Percentiles rank a stretch among this genome's conserved stretches.
These are phyloP conservation scores for Ichneumon xanthorius DNA, from an alignment of 2,888 invertebrate genomes.

Conservation along the genomic window DNA sequence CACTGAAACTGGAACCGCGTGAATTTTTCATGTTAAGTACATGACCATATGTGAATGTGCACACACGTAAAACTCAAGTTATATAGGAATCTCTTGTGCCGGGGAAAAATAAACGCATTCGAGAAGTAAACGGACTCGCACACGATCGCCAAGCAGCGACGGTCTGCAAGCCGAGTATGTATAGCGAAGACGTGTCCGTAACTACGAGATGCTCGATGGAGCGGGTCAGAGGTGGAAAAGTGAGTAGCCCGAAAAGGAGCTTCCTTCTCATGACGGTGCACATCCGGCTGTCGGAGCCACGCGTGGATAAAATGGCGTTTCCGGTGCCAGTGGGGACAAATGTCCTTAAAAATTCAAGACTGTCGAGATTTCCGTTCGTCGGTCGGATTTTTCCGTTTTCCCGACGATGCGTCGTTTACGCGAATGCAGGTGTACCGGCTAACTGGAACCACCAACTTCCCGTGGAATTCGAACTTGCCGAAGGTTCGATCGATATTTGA, in stretches of 20 bases:
- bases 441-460: not conserved
- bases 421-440: not conserved
- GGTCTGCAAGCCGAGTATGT: conserved; percentile 19
- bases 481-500: conserved; percentile 13
- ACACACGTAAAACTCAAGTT: not conserved
- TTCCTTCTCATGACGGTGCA: conserved; percentile 11
- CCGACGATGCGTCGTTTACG: not conserved
- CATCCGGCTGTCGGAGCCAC: conserved; percentile 16
- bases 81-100: not conserved
- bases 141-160: not conserved
- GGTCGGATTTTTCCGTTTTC: not conserved
- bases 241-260: conserved; percentile 9
- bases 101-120: not conserved
- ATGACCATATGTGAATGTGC: conserved; percentile 11
- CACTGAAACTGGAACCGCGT: not conserved
- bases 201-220: conserved; percentile 39
- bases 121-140: not conserved
- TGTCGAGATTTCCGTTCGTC: conserved; percentile 15
- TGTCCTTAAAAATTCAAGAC: conserved; percentile 25
- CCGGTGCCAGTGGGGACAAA: not conserved
- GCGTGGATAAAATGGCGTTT: conserved; percentile 14
- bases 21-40: conserved; percentile 34
- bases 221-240: conserved; percentile 43
- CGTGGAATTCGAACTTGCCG: not conserved
- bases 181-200: conserved; percentile 27